Evolutionary conservation across 2,113 vertebrate species (phyloP), one percentile per base, ranked within the genome.

Genomic region (Lepus timidus): DNA sequence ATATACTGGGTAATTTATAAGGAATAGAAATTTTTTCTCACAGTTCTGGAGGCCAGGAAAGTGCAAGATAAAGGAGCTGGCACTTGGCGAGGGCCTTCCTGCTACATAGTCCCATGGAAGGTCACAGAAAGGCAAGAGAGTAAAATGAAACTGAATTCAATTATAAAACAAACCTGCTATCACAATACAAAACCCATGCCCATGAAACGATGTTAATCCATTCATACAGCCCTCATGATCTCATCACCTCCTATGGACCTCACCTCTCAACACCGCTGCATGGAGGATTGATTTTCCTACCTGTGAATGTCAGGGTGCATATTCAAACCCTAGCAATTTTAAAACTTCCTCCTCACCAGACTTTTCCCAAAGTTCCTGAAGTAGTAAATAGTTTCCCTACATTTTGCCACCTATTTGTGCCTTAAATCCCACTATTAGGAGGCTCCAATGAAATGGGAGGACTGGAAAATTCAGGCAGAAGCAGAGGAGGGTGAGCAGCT

Each of bases 371-470:
- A 87, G 19, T 23, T 91, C 52, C 25, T 13, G 49, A 61, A 70
- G 16, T 67, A 79, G 70, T 90, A 71, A 83, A 90, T 17, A 64
- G 52, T 16, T 62, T 90, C 31, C 44, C 29, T 83, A 39, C 17
- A 49, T 91, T 83, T 51, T n/a, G 85, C 9, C 52, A 71, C 61
- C 67, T 29, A 1, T 10, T 10, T 29, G 9, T 65, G 55, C 65
- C 36, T 79, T 23, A 52, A 64, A 91, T 27, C 13, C 25, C 58
- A 29, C 27, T 85, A 65, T 76, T 33, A 10, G 52, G 44, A 80
- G 6, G 8, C 11, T 76, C 20, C 70, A 51, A 31, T 27, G 58
- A 74, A 64, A 85, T 39, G 10, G 4, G 8, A 44, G 36, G 75
- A 61, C 20, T 25, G 4, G 23, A 76, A 88, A 71, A n/a, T 9